A percentile compares a stretch with the other conserved stretches of the same genome.
Evolutionary conservation across 1,140 invertebrate genomes (phyloP).

Genomic region (Cyclina sinensis): DNA sequence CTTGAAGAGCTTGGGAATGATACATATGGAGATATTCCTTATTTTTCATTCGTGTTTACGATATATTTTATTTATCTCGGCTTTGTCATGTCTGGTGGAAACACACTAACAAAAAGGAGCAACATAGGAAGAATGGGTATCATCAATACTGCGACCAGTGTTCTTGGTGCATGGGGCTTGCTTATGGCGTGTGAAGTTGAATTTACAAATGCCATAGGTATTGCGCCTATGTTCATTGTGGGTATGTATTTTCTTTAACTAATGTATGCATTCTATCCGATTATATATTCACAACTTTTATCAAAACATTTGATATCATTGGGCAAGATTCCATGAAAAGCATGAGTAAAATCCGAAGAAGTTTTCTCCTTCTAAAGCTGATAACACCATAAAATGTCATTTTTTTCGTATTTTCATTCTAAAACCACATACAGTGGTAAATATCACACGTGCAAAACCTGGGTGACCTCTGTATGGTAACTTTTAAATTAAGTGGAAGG

Average conservation of each 20-base stretch:
- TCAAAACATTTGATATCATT: too few species aligned
- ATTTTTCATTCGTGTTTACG: slow-evolving; percentile 1
- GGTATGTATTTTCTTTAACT: background rate
- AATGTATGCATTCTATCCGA: background rate
- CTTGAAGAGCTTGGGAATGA: slow-evolving; percentile 1
- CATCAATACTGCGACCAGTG: background rate
- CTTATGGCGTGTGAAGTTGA: background rate
- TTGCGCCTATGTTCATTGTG: background rate
- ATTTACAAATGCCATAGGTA: background rate
- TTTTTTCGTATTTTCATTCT: too few species aligned
- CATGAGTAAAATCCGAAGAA: too few species aligned
- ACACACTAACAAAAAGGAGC: background rate
- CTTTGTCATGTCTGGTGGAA: background rate
- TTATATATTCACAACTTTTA: too few species aligned
- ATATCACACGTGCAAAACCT: too few species aligned
- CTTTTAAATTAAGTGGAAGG: too few species aligned
- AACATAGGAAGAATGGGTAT: slow-evolving; percentile 15
- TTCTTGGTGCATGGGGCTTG: slow-evolving; percentile 5
- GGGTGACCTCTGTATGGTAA: too few species aligned
- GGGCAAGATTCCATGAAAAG: too few species aligned
- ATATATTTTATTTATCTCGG: background rate
- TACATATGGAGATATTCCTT: background rate
- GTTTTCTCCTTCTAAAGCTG: too few species aligned
- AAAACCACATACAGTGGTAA: too few species aligned
- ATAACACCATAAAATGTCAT: too few species aligned